A percentile compares a stretch with the other conserved stretches of the same genome.
Conservation (phyloP, 2,113 vertebrate genomes). For the Daubentonia madagascariensis region DNA sequence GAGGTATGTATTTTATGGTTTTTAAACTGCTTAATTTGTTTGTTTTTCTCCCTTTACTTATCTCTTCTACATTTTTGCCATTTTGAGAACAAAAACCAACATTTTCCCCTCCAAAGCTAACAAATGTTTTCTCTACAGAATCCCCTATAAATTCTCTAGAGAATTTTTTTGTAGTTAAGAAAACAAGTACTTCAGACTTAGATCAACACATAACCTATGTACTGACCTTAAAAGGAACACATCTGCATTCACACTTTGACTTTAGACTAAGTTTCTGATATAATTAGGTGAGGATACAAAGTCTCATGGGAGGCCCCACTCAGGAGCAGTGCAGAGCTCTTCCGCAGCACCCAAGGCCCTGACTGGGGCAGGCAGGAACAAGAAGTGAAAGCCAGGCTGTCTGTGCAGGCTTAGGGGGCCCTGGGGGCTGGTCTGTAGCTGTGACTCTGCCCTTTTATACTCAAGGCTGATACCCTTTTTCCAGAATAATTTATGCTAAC, state of each 20-base stretch:
- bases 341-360: background rate
- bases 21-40: background rate
- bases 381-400: accelerated
- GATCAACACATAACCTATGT: accelerated
- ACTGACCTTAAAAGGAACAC: background rate
- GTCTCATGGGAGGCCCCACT: too few species aligned
- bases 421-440: background rate
- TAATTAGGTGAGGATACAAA: too few species aligned
- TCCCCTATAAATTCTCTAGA: background rate
- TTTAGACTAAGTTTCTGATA: too few species aligned
- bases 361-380: background rate
- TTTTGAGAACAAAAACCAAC: background rate
- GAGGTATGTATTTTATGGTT: accelerated
- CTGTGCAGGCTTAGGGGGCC: background rate
- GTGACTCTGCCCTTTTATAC: background rate
- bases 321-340: accelerated
- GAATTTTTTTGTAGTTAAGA: background rate
- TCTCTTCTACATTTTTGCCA: background rate
- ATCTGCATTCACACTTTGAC: background rate
- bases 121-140: background rate
- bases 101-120: background rate
- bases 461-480: background rate
- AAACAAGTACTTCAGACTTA: background rate
- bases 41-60: background rate
- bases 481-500: background rate